Evolutionary conservation across 2,797 vertebrate genomes (phyloP), one percentile per base, ranked within the genome.

Genomic region (Alfaro cultratus): DNA sequence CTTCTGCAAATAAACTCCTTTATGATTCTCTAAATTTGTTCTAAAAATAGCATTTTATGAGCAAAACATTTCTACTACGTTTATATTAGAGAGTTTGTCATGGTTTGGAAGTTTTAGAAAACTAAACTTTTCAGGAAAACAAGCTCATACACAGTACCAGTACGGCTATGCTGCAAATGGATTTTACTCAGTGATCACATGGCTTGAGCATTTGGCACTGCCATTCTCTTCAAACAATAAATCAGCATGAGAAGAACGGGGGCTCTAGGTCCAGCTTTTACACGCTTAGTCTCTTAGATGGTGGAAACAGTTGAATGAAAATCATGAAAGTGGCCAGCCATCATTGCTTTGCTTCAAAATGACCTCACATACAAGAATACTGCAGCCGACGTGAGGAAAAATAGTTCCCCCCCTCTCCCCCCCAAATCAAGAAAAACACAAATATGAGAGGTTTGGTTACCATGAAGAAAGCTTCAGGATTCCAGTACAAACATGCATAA

Each of bases 221-320:
- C 86, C 67, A 80, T 83, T 88, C 86, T 87, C 74, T 84, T 75
- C 76, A 90, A 91, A 92, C 82, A 90, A 92, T 88, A 84, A 86
- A 88, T 89, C 83, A 60, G 73, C 70, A 75, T 55, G 71, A 75
- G 81, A 45, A 71, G 77, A 62, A 74, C 3, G 11, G 71, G 5
- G 47, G 43, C 29, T 23, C 6, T 84, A 84, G 36, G 78, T 75
- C 75, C 60, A 74, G 85, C 85, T 74, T 80, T 73, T 34, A 78
- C 78, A 39, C 87, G 88, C 85, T 93, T 85, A 86, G 0, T 95
- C 91, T 93, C 84, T 85, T 80, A 78, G 90, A 94, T 79, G 18
- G 64, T 77, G 80, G 80, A 84, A 86, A 88, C 92, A 93, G 92
- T 92, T 94, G 88, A 92, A 90, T 91, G 89, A 92, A 88, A 55